Percentiles rank a stretch among this genome's conserved stretches.
Conservation (phyloP, 2,797 vertebrate genomes). For the Anniella stebbinsi region DNA sequence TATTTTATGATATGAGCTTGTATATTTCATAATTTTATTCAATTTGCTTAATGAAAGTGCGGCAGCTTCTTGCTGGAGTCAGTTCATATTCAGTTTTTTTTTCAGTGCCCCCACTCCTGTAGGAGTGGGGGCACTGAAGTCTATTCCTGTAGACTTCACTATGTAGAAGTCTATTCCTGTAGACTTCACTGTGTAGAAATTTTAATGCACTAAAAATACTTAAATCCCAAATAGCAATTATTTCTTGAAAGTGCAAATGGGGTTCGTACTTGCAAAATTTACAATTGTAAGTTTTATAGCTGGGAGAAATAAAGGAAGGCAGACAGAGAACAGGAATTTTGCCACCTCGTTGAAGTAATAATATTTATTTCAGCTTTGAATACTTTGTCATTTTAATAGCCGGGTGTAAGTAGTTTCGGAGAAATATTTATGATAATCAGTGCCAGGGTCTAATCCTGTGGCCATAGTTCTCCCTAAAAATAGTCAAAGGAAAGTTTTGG, state of each 20-base stretch:
- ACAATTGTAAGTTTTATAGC: constrained; percentile 51
- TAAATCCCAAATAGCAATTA: constrained; percentile 54
- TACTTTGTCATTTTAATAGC: background rate
- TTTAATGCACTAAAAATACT: background rate
- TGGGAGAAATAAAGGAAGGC: background rate
- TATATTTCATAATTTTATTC: background rate
- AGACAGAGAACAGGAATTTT: constrained; percentile 23
- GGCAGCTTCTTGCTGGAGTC: background rate
- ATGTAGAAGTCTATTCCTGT: background rate
- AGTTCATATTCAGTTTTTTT: background rate
- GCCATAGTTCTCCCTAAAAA: background rate
- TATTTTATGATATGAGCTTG: background rate
- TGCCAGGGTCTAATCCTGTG: too few relatives aligned
- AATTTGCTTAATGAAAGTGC: background rate
- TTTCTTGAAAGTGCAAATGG: constrained; percentile 46
- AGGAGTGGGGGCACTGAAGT: too few relatives aligned
- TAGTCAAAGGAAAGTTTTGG: background rate
- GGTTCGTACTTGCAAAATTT: constrained; percentile 60
- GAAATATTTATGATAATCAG: background rate
- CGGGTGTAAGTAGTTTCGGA: background rate
- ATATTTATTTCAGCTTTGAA: background rate
- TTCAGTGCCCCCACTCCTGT: background rate
- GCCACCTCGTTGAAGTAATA: background rate
- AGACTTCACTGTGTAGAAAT: background rate
- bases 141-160: background rate